Percentiles rank a stretch among this genome's conserved stretches.
phyloP scores from a whole-genome alignment of 1,140 invertebrate genomes.

The Lamellibrachia luymesi region DNA sequence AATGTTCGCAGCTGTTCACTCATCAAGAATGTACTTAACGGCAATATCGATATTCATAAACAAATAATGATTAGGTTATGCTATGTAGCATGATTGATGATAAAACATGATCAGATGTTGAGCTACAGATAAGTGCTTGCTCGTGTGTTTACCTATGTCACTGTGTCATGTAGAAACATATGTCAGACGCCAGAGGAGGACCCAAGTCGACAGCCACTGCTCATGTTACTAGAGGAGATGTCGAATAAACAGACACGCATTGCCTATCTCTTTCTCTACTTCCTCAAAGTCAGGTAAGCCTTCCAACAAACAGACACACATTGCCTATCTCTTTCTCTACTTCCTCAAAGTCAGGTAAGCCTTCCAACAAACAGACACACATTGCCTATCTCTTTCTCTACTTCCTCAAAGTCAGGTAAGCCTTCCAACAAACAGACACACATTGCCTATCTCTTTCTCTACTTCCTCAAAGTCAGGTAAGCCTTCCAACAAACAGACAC shows the following conservation, averaged over 20 bases:
- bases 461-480: not conserved
- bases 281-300: constrained; percentile 71
- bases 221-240: constrained; percentile 75
- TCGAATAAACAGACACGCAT: constrained; percentile 69
- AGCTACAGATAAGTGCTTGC: not conserved
- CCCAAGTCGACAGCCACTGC: constrained; percentile 70
- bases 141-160: not conserved
- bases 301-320: not conserved
- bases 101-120: not conserved
- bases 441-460: not conserved
- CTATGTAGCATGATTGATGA: no score
- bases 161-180: constrained; percentile 61
- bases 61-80: no score
- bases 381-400: not conserved
- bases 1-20: no score
- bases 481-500: not conserved
- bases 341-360: not conserved
- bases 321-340: not conserved
- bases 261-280: constrained; percentile 84
- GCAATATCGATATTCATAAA: no score
- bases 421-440: not conserved
- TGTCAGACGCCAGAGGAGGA: constrained; percentile 73
- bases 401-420: not conserved
- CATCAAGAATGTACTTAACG: no score
- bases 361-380: not conserved